Percentiles rank a stretch among this genome's conserved stretches.
These are phyloP conservation scores for Dasyornis broadbenti DNA, from an alignment of 2,113 vertebrate genomes.

Conservation along the genomic window DNA sequence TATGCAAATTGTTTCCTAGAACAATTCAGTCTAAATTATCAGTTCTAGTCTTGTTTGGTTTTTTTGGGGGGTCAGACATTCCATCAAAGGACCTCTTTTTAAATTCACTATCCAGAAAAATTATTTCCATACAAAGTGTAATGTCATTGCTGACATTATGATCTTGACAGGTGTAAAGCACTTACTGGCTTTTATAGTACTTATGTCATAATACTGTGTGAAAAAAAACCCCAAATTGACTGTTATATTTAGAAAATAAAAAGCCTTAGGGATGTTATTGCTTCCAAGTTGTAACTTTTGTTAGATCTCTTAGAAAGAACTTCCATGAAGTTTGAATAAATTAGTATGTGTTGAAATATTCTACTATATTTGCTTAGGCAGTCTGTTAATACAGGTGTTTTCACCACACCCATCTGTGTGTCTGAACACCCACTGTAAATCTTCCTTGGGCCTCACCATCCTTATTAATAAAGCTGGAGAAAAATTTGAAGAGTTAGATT, in stretches of 20 bases:
- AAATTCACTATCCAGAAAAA: neutral
- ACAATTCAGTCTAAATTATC: neutral
- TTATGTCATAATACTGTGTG: neutral
- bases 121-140: neutral
- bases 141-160: neutral
- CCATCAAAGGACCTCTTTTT: neutral
- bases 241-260: constrained; percentile 16
- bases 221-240: neutral
- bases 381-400: neutral
- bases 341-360: constrained; percentile 3
- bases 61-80: neutral
- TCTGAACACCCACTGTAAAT: neutral
- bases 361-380: neutral
- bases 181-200: neutral
- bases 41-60: neutral
- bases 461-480: neutral
- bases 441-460: neutral
- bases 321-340: constrained; percentile 3
- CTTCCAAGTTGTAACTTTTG: neutral
- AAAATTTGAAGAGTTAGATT: neutral
- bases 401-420: neutral
- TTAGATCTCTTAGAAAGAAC: neutral
- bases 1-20: constrained; percentile 12
- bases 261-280: neutral
- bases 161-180: neutral